These are phyloP conservation scores for Agonopterix alstromeriana DNA, from an alignment of 2,888 invertebrate species.

Conservation along the genomic window DNA sequence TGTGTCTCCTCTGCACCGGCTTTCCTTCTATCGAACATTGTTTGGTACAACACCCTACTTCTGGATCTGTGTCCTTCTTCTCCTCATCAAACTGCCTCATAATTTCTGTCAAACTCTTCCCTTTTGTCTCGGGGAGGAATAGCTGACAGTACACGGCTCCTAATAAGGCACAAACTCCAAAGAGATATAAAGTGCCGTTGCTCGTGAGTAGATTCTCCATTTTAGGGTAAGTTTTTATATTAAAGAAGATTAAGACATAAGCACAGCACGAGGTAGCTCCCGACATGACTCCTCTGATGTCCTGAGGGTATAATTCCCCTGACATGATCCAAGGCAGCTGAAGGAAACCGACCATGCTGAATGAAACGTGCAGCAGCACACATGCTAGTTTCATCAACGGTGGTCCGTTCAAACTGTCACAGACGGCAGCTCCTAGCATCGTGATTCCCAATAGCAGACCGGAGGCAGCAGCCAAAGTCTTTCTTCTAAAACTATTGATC, in stretches of 20 bases:
- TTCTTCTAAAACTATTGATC: constrained; percentile 80
- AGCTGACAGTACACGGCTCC: constrained; percentile 78
- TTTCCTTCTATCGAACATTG: constrained; percentile 27
- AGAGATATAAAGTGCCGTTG: constrained; percentile 80
- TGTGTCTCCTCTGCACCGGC: constrained; percentile 58
- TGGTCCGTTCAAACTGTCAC: constrained; percentile 72
- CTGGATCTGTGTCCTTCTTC: constrained; percentile 51
- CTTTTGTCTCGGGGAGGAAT: constrained; percentile 83
- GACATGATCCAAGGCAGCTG: constrained; percentile 87
- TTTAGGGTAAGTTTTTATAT: constrained; percentile 83
- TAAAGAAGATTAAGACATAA: constrained; percentile 81
- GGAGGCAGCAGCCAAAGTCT: constrained; percentile 78
- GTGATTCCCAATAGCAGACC: constrained; percentile 80
- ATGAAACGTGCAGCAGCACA: constrained; percentile 81
- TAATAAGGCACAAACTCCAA: constrained; percentile 75
- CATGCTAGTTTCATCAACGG: constrained; percentile 73
- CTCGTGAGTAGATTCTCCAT: constrained; percentile 74
- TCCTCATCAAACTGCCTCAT: constrained; percentile 78
- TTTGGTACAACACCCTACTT: constrained; percentile 36
- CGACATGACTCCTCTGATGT: constrained; percentile 81
- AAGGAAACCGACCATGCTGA: constrained; percentile 84
- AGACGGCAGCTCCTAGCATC: constrained; percentile 80
- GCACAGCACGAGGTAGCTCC: constrained; percentile 83
- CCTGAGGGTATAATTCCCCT: constrained; percentile 82
- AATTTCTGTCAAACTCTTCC: constrained; percentile 81